A percentile compares a stretch with the other conserved stretches of the same genome.
Conservation (phyloP, 2,888 invertebrate genomes). For the Reticulitermes lucifugus region DNA sequence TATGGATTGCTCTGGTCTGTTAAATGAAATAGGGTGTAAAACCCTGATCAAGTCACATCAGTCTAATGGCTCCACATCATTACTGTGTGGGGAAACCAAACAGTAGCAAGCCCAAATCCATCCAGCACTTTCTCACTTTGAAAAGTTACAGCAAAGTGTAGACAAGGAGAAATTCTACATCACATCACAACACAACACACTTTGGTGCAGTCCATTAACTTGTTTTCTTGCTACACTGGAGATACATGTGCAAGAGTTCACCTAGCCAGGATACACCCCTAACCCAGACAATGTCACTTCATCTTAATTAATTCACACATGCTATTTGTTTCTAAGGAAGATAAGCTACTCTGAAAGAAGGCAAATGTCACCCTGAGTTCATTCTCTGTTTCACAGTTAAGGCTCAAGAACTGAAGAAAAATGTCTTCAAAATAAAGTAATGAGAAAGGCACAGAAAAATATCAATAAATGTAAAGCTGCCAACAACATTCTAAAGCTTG, state of each 20-base stretch:
- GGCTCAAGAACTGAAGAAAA: not conserved
- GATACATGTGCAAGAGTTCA: not conserved
- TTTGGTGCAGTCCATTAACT: constrained; percentile 8
- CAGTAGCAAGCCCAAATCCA: constrained; percentile 20
- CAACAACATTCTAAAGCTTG: not conserved
- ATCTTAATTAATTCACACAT: not conserved
- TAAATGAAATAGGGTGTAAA: not conserved
- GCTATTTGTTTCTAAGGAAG: constrained; percentile 1
- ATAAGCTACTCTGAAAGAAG: constrained; percentile 25
- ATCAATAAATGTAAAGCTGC: not conserved
- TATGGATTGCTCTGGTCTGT: not conserved
- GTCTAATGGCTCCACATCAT: not conserved
- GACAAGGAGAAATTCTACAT: constrained; percentile 19
- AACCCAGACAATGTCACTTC: constrained; percentile 23
- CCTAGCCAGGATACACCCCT: constrained; percentile 15
- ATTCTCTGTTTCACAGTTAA: not conserved
- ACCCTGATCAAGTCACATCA: not conserved
- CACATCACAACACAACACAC: constrained; percentile 24
- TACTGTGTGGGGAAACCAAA: not conserved
- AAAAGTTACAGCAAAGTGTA: constrained; percentile 19
- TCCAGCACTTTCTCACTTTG: constrained; percentile 3
- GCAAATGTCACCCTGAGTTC: not conserved
- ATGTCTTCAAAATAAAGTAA: not conserved
- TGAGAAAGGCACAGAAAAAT: not conserved
- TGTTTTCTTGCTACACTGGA: not conserved